phyloP scores from a whole-genome alignment of 2,797 vertebrate genomes.

The Pelochelys cantorii region DNA sequence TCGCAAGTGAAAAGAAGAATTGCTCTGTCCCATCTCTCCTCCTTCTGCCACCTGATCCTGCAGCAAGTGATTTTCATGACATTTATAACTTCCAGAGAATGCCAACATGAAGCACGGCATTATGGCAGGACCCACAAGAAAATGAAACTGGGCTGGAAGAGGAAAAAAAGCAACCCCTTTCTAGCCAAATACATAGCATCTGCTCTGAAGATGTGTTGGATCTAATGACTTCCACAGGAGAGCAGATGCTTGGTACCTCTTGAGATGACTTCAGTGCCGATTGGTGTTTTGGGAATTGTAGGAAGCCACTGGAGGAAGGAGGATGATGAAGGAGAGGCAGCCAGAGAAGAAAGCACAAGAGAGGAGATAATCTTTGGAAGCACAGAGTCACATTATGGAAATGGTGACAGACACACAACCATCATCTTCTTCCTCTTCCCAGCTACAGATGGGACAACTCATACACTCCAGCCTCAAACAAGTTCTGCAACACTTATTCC shows the following conservation, averaged over 20 bases:
- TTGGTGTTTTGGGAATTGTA: not conserved
- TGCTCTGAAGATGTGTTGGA: not conserved
- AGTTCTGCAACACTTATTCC: not conserved
- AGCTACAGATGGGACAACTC: not conserved
- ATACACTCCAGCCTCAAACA: not conserved
- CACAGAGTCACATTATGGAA: not conserved
- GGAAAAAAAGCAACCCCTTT: not conserved
- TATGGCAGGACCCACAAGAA: accelerated
- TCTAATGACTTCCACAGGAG: not conserved
- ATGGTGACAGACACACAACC: not conserved
- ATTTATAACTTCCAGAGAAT: not conserved
- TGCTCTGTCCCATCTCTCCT: not conserved
- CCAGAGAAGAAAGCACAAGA: not conserved
- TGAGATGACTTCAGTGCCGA: not conserved
- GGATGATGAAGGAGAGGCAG: not conserved
- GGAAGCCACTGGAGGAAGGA: not conserved
- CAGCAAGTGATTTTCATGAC: not conserved
- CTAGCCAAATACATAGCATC: accelerated
- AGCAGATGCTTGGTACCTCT: not conserved
- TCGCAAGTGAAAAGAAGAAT: not conserved
- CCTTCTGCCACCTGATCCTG: too few relatives aligned
- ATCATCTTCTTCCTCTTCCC: not conserved
- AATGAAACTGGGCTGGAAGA: accelerated
- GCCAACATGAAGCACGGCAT: not conserved
- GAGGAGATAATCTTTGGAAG: not conserved